These are phyloP conservation scores for Guaruba guarouba DNA, from an alignment of 2,113 vertebrate species.

Conservation along the genomic window DNA sequence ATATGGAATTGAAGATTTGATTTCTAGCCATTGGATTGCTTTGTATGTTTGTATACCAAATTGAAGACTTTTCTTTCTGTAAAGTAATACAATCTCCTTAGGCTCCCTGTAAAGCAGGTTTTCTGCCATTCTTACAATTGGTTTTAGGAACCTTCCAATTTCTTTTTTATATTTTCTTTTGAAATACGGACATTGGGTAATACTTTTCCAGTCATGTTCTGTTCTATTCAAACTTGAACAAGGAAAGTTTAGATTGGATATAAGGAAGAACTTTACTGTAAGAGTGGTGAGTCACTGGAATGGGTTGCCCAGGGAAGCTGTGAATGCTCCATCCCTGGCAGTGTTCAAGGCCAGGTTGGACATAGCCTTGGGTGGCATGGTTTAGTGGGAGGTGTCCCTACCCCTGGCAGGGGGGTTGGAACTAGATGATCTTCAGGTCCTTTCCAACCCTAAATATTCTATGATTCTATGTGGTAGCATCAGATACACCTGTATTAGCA, in stretches of 20 bases:
- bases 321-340: no score
- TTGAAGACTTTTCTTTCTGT: neutral
- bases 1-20: neutral
- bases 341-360: no score
- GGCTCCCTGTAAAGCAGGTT: neutral
- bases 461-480: neutral
- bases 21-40: neutral
- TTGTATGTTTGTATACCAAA: neutral
- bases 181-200: neutral
- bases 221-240: neutral
- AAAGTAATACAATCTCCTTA: neutral
- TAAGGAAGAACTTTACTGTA: no score
- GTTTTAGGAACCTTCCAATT: neutral
- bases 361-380: no score
- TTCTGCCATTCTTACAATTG: neutral
- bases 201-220: neutral
- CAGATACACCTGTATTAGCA: neutral
- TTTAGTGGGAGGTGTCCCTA: no score
- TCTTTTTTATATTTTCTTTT: neutral
- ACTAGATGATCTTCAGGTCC: no score
- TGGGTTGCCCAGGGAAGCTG: no score
- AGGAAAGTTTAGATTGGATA: no score
- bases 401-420: no score
- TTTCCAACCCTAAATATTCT: no score
- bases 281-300: no score